These are phyloP conservation scores for Ridgeia piscesae DNA, from an alignment of 1,140 invertebrate genomes.

Conservation along the genomic window DNA sequence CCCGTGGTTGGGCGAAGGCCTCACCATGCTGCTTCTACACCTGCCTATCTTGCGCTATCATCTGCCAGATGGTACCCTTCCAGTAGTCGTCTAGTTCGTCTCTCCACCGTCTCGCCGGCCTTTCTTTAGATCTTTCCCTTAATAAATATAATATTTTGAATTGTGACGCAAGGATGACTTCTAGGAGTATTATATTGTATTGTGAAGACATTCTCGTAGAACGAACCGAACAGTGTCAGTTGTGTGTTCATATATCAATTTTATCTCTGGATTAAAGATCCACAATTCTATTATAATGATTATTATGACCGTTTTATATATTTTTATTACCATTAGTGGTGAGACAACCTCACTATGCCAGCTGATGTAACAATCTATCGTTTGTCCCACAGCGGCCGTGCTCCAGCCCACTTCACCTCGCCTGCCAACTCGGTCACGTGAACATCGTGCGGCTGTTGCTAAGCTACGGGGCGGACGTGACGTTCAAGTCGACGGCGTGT, in stretches of 20 bases:
- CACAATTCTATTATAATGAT: neutral
- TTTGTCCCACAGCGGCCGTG: slow-evolving; percentile 7
- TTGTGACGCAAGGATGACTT: too few relatives aligned
- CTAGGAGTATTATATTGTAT: too few relatives aligned
- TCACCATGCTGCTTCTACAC: too few relatives aligned
- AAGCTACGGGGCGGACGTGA: slow-evolving; percentile 10
- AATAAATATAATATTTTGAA: too few relatives aligned
- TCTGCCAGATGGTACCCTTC: too few relatives aligned
- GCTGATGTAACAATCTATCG: neutral
- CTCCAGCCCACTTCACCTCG: slow-evolving; percentile 15
- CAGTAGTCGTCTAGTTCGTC: too few relatives aligned
- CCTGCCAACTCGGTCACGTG: slow-evolving; percentile 12
- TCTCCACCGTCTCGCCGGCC: too few relatives aligned
- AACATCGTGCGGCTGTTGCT: slow-evolving; percentile 11
- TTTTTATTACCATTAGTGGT: neutral
- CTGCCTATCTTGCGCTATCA: too few relatives aligned
- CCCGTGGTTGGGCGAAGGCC: too few relatives aligned
- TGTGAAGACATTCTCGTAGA: too few relatives aligned
- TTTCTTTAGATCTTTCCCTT: too few relatives aligned
- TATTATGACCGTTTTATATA: neutral
- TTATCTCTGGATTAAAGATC: neutral
- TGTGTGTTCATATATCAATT: neutral
- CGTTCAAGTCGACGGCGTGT: neutral
- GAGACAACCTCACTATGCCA: neutral
- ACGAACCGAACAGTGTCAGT: neutral